phyloP scores from a whole-genome alignment of 2,113 vertebrate species.

The Clarias macrocephalus region DNA sequence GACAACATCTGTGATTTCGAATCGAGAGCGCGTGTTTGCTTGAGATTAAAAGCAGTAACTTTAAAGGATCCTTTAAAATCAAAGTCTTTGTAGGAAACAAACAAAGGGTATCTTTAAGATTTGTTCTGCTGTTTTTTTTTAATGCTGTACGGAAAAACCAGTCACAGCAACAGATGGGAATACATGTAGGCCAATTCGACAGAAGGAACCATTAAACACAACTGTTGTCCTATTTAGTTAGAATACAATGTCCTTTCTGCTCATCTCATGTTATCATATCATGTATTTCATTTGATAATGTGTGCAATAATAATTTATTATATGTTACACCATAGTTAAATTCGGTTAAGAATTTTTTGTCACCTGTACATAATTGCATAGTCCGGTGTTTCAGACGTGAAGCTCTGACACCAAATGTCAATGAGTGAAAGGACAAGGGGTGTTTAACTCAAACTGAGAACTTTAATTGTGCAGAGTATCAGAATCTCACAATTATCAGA shows the following conservation, averaged over 20 bases:
- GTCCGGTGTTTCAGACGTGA: too few relatives aligned
- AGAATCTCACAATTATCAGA: too few relatives aligned
- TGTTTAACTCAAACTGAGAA: too few relatives aligned
- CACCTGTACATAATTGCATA: too few relatives aligned
- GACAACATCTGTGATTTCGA: background rate
- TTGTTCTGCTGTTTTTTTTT: background rate
- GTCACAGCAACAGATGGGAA: background rate
- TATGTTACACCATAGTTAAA: background rate
- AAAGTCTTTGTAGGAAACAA: background rate
- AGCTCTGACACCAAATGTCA: too few relatives aligned
- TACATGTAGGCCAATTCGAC: background rate
- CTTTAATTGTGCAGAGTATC: too few relatives aligned
- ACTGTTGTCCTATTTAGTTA: background rate
- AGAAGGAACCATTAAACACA: background rate
- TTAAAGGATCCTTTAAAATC: background rate
- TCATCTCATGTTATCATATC: background rate
- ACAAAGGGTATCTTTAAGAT: background rate
- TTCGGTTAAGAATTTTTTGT: too few relatives aligned
- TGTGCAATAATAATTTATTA: background rate
- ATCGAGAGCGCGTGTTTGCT: background rate
- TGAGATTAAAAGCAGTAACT: background rate
- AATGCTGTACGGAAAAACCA: background rate
- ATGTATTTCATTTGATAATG: background rate
- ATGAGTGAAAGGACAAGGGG: too few relatives aligned
- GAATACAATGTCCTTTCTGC: background rate